Percentiles rank a stretch among this genome's conserved stretches.
phyloP scores from a whole-genome alignment of 2,797 vertebrate genomes.

The Spinus pinus region DNA sequence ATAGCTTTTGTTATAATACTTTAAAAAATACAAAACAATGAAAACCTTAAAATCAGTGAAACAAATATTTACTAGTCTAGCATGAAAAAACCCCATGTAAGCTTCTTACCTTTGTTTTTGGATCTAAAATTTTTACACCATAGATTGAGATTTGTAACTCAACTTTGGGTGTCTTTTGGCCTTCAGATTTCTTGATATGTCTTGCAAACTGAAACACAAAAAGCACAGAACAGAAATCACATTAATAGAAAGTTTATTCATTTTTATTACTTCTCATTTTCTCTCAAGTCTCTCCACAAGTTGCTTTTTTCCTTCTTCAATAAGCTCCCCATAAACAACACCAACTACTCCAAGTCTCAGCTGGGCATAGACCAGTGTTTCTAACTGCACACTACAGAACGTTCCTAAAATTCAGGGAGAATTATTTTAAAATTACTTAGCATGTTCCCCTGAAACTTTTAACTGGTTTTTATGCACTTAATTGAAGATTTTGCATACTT shows the following conservation, averaged over 20 bases:
- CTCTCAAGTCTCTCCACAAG: neutral
- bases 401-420: neutral
- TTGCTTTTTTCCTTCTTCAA: neutral
- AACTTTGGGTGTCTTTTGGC: slow-evolving; percentile 95
- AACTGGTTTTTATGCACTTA: neutral
- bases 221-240: neutral
- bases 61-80: neutral
- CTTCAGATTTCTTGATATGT: slow-evolving; percentile 98
- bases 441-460: neutral
- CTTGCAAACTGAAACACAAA: slow-evolving; percentile 87
- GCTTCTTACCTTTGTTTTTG: slow-evolving; percentile 90
- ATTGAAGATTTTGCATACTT: neutral
- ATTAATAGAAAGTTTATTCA: neutral
- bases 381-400: neutral
- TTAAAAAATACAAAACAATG: neutral
- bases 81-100: rapidly evolving
- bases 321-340: neutral
- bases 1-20: neutral
- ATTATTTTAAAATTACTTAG: neutral
- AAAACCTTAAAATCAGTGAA: neutral
- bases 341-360: neutral
- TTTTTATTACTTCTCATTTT: neutral
- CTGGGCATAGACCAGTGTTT: neutral
- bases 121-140: slow-evolving; percentile 96
- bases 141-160: slow-evolving; percentile 98